These are phyloP conservation scores for Cephus nigrinus DNA, from an alignment of 2,888 invertebrate species.

Conservation along the genomic window DNA sequence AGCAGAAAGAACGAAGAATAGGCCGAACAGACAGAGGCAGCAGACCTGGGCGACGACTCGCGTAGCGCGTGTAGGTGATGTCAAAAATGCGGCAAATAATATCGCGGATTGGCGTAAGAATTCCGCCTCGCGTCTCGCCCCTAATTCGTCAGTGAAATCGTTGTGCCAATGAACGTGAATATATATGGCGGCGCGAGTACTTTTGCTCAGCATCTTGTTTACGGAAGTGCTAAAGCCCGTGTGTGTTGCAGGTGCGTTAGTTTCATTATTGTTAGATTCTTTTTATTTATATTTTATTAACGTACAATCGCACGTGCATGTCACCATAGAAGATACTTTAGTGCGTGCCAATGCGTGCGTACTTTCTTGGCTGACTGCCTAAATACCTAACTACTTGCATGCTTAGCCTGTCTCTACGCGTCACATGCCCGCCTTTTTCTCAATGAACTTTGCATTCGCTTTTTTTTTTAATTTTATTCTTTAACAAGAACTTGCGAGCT, in stretches of 20 bases:
- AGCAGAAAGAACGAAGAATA: not conserved
- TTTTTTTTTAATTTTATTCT: not conserved
- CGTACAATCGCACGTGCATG: not conserved
- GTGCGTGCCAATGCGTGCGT: not conserved
- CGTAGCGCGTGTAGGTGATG: conserved; percentile 33
- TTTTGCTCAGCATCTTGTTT: conserved; percentile 64
- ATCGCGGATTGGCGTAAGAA: conserved; percentile 42
- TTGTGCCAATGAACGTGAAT: conserved; percentile 58
- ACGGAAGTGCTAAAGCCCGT: conserved; percentile 64
- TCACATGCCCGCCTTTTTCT: not conserved
- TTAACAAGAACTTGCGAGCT: not conserved
- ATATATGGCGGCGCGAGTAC: conserved; percentile 66
- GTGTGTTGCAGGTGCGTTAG: conserved; percentile 59
- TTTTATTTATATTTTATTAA: conserved; percentile 24
- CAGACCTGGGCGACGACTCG: not conserved
- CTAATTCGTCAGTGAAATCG: conserved; percentile 53
- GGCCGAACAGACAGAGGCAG: not conserved
- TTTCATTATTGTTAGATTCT: conserved; percentile 31
- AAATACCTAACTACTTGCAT: not conserved
- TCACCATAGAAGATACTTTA: not conserved
- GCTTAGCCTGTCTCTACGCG: not conserved
- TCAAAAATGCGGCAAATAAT: conserved; percentile 58
- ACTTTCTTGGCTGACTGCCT: not conserved
- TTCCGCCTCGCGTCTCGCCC: conserved; percentile 48
- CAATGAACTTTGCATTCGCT: not conserved